Base-by-base conservation (phyloP, 2,888 invertebrate genomes). In the Zonitis immaculata region DNA sequence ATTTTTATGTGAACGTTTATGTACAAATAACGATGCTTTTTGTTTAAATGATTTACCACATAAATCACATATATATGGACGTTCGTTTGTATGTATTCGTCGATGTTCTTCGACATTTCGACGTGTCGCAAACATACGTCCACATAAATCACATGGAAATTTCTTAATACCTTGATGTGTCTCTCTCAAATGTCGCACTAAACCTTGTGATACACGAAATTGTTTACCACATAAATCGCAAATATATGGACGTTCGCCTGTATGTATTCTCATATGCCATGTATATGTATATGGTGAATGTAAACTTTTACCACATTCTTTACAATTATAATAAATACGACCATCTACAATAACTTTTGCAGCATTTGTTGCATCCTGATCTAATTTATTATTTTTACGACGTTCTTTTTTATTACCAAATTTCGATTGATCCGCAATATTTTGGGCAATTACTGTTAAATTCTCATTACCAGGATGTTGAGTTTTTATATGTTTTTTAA, bases 151-250 rank as follows among this genome's bases (percentile, higher is more conserved):
- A 71, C 86, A 86, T 0, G 79, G 69, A 68, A 80, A 81, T 12
- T 82, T 81, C 57, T 82, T 82, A 4, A 80, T 76, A 2, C 81
- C 78, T 60, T 81, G 80, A 72, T 86, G 86, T 2, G 85, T 85
- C 62, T 84, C 83, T 18, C 79, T 77, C 20, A 85, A 64, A 65
- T 86, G 86, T 1, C 85, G 75, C 43, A 80, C 79, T 22, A 86
- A 72, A 0, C 84, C 85, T 71, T 81, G 80, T 12, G 82, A 82
- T n/a, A 84, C 80, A 18, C 85, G 77, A 72, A 86, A 86, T 66
- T 81, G 81, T 62, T 83, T 84, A 2, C 85, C 85, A 68, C 86
- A 86, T 16, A 83, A 66, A 69, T 86, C 84, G 65, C 86, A 86
- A 1, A 83, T 81, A 70, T 81, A 85, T 1, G 85, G 83, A 44